Percentiles rank a stretch among this genome's conserved stretches.
Conservation (phyloP, 2,888 invertebrate species). For the Orgyia antiqua region DNA sequence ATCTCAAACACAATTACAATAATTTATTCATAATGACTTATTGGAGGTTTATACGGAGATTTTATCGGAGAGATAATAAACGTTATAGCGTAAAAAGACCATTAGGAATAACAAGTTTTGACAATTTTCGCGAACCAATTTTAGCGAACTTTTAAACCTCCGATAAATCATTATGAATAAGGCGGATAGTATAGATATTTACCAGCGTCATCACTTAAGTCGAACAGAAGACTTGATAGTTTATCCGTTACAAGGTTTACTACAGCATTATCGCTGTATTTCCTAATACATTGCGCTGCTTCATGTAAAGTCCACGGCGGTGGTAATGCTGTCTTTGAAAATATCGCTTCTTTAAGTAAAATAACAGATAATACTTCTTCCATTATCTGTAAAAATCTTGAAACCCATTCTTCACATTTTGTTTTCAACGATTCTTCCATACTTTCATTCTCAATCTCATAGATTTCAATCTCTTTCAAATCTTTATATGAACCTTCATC, state of each 20-base stretch:
- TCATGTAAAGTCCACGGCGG: constrained; percentile 58
- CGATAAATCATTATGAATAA: no score
- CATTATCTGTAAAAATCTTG: constrained; percentile 62
- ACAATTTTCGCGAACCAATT: no score
- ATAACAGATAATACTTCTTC: constrained; percentile 54
- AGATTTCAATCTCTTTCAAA: constrained; percentile 22
- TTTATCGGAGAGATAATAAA: no score
- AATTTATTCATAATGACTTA: no score
- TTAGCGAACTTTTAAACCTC: no score
- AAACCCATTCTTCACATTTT: constrained; percentile 57
- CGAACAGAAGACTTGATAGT: constrained; percentile 37
- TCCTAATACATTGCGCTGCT: constrained; percentile 48
- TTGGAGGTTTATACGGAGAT: no score
- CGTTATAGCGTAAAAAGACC: no score
- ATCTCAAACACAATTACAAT: no score
- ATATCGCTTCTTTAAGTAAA: constrained; percentile 36
- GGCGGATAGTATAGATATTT: no score
- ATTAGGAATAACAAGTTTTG: no score
- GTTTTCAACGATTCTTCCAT: constrained; percentile 47
- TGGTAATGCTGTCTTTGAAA: constrained; percentile 29
- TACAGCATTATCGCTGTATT: constrained; percentile 30
- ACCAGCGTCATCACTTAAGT: constrained; percentile 46
- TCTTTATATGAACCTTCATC: not conserved
- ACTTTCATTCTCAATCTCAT: constrained; percentile 34
- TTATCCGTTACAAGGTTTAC: constrained; percentile 42